Percentiles rank a stretch among this genome's conserved stretches.
phyloP scores from a whole-genome alignment of 2,113 vertebrate species.

The Ophthalmolycus amberensis region DNA sequence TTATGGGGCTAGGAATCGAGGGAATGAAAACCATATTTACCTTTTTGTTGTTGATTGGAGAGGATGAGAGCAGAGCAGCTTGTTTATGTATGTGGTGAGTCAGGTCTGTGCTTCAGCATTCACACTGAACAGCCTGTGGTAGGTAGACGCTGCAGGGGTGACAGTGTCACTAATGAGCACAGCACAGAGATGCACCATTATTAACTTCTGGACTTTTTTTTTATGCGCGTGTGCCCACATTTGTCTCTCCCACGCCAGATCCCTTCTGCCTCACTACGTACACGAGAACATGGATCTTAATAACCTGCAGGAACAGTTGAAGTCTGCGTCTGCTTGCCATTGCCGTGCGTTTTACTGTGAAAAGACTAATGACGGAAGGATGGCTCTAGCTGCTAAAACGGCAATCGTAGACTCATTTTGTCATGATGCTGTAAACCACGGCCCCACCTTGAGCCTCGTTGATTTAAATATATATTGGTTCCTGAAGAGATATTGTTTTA shows the following conservation, averaged over 20 bases:
- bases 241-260: slow-evolving; percentile 15
- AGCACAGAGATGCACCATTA: slow-evolving; percentile 18
- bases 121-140: slow-evolving; percentile 21
- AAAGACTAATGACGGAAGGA: neutral
- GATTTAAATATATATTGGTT: no score
- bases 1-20: neutral
- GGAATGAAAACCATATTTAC: neutral
- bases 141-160: slow-evolving; percentile 29
- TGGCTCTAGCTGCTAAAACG: neutral
- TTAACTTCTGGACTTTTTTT: slow-evolving; percentile 20
- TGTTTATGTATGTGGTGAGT: neutral
- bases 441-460: no score
- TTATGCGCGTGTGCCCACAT: neutral
- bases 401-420: neutral
- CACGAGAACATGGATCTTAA: slow-evolving; percentile 17
- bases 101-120: neutral
- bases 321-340: neutral
- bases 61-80: neutral
- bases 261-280: slow-evolving; percentile 18
- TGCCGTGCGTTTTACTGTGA: slow-evolving; percentile 5
- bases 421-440: no score
- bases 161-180: slow-evolving; percentile 56
- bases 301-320: slow-evolving; percentile 9
- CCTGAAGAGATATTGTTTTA: no score
- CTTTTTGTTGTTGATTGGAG: slow-evolving; percentile 11